Percentiles rank a stretch among this genome's conserved stretches.
These are phyloP conservation scores for Ascaphus truei DNA, from an alignment of 2,113 vertebrate genomes.

Conservation along the genomic window DNA sequence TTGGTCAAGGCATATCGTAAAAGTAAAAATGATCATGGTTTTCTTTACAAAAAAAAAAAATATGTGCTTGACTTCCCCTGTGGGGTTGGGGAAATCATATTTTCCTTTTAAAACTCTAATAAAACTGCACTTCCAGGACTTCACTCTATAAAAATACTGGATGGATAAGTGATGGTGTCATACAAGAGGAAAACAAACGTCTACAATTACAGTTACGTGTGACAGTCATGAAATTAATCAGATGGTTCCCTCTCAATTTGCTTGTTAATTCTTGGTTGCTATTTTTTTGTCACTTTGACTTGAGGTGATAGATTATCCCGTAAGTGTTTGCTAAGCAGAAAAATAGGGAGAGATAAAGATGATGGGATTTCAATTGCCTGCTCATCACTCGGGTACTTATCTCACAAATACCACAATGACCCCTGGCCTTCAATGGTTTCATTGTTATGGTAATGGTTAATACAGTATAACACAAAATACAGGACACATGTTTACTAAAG, in stretches of 20 bases:
- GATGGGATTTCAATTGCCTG: too few species aligned
- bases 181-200: not conserved
- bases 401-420: too few species aligned
- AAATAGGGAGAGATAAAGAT: not conserved
- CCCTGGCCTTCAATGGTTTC: too few species aligned
- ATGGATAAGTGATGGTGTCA: not conserved
- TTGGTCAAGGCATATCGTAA: not conserved
- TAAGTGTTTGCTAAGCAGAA: not conserved
- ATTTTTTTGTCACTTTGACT: not conserved
- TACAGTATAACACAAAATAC: too few species aligned
- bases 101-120: not conserved
- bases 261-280: not conserved
- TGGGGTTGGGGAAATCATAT: not conserved
- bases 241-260: too few species aligned
- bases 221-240: too few species aligned
- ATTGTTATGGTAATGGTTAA: too few species aligned
- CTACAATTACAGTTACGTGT: not conserved
- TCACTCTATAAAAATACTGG: not conserved
- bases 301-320: not conserved
- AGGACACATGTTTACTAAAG: too few species aligned
- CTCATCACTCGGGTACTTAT: too few species aligned
- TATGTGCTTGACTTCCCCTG: not conserved
- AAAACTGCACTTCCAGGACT: not conserved
- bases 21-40: not conserved
- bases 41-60: not conserved